These are phyloP conservation scores for Geopemphigus sp. DNA, from an alignment of 1,140 invertebrate species.

Conservation along the genomic window DNA sequence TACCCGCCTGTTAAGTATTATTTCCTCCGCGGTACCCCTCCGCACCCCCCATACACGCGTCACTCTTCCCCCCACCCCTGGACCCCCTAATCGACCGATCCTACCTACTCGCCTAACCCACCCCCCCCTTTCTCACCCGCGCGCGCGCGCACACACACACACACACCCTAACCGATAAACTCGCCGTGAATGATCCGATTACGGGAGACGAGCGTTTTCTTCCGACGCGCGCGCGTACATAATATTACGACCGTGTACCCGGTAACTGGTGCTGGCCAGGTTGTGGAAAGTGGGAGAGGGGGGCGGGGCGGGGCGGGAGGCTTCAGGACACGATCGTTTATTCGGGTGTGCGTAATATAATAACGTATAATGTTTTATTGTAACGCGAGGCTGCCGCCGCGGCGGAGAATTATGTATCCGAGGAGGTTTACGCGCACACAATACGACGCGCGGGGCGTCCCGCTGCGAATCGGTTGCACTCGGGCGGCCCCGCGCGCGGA, in stretches of 20 bases:
- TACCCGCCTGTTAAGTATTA: too few relatives aligned
- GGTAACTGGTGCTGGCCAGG: not conserved
- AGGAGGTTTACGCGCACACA: not conserved
- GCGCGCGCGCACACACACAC: too few relatives aligned
- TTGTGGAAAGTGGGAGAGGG: too few relatives aligned
- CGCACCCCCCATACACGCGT: too few relatives aligned
- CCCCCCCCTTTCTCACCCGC: too few relatives aligned
- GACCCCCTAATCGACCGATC: too few relatives aligned
- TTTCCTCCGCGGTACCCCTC: too few relatives aligned
- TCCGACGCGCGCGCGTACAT: not conserved
- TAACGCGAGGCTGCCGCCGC: not conserved
- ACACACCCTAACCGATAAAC: too few relatives aligned
- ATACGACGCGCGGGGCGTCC: slow-evolving; percentile 11
- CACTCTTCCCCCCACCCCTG: not conserved
- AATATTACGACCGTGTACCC: not conserved
- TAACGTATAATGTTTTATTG: not conserved
- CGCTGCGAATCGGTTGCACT: slow-evolving; percentile 22
- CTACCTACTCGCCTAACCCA: too few relatives aligned
- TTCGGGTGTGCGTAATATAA: slow-evolving; percentile 2
- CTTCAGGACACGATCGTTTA: too few relatives aligned
- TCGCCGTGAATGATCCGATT: slow-evolving; percentile 41
- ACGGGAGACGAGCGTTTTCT: not conserved
- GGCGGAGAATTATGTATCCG: too few relatives aligned
- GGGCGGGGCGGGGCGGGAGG: too few relatives aligned
- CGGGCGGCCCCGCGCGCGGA: not conserved